Evolutionary conservation across 2,888 invertebrate genomes (phyloP).

Genomic region (Tipula vernalis): DNA sequence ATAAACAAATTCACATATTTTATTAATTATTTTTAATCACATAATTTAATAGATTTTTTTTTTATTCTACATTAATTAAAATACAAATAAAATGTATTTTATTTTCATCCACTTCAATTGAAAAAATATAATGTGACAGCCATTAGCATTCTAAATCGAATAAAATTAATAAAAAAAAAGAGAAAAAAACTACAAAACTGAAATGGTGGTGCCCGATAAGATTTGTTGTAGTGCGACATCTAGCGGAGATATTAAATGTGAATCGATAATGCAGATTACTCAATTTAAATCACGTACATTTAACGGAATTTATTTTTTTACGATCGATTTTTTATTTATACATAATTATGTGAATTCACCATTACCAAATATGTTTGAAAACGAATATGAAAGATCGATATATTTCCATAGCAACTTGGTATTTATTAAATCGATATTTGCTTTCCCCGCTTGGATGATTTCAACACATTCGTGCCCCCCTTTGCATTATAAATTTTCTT

Average conservation of each 20-base stretch:
- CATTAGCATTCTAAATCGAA: neutral
- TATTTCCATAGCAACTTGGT: neutral
- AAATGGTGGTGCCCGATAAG: neutral
- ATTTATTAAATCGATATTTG: too few species aligned
- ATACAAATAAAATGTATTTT: neutral
- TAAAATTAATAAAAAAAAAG: neutral
- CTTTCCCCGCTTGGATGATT: too few species aligned
- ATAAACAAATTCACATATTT: neutral
- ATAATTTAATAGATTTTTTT: neutral
- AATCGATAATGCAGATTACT: neutral
- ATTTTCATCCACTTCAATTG: neutral
- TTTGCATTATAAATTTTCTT: too few species aligned
- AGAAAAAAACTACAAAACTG: neutral
- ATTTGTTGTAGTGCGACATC: neutral
- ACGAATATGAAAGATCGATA: neutral
- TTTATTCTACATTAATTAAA: neutral
- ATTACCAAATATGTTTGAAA: neutral
- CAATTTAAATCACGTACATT: neutral
- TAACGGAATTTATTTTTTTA: neutral
- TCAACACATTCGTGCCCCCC: too few species aligned
- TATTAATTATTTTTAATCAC: neutral
- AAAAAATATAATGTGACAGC: neutral
- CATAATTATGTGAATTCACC: neutral
- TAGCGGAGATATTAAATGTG: neutral
- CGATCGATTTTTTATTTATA: neutral